Evolutionary conservation across 2,113 vertebrate species (phyloP).

Genomic region (Heterochromis multidens): DNA sequence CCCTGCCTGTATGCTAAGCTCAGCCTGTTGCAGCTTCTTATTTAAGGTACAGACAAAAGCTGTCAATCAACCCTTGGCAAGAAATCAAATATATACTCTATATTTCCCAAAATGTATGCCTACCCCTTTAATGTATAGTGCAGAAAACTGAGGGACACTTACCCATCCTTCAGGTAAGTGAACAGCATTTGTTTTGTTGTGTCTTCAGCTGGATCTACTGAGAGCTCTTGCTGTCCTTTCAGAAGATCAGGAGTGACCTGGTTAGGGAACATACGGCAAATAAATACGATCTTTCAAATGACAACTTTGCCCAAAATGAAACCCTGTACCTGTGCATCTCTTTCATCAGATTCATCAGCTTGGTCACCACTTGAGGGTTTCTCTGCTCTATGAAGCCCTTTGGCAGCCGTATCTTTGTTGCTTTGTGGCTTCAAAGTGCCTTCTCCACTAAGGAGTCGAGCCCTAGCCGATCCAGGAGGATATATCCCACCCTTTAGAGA

Average conservation of each 20-base stretch:
- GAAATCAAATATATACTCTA: background rate
- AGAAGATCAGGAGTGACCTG: slow-evolving; percentile 95
- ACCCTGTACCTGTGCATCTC: slow-evolving; percentile 68
- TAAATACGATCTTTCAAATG: slow-evolving; percentile 25
- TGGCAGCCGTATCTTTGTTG: slow-evolving; percentile 7
- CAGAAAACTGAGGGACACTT: slow-evolving; percentile 39
- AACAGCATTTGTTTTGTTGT: slow-evolving; percentile 89
- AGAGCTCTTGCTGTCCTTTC: slow-evolving; percentile 88
- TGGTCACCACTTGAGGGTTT: slow-evolving; percentile 13
- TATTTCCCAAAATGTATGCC: background rate
- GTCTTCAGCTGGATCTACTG: slow-evolving; percentile 85
- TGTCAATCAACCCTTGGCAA: background rate
- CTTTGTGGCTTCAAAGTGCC: background rate
- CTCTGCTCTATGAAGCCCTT: slow-evolving; percentile 31
- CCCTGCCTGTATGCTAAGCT: background rate
- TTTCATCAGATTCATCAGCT: slow-evolving; percentile 41
- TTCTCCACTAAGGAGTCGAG: slow-evolving; percentile 35
- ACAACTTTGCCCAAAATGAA: background rate
- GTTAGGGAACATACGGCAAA: slow-evolving; percentile 56
- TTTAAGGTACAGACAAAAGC: background rate
- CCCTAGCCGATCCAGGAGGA: slow-evolving; percentile 60
- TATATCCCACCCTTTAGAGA: slow-evolving; percentile 47
- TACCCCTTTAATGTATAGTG: background rate
- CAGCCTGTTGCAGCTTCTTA: background rate
- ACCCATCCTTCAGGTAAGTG: slow-evolving; percentile 92